A percentile compares a stretch with the other conserved stretches of the same genome.
Evolutionary conservation across 2,797 vertebrate species (phyloP).

Genomic region (Steatocranus sp.): DNA sequence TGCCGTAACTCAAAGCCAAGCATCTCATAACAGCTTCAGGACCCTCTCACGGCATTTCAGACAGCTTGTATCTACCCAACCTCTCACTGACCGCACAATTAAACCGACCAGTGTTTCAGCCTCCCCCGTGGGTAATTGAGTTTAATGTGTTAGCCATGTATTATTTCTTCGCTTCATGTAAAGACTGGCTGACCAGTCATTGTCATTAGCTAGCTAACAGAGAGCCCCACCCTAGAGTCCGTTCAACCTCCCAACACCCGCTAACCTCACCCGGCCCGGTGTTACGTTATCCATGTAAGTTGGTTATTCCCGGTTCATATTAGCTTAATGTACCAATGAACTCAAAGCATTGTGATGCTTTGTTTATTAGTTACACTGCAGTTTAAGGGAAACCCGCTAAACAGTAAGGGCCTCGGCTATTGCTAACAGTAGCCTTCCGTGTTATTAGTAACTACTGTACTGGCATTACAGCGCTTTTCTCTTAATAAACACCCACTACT

Average conservation of each 20-base stretch:
- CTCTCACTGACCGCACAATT: neutral
- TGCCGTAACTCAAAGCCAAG: neutral
- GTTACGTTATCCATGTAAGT: neutral
- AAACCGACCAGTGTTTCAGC: neutral
- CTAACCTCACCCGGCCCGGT: neutral
- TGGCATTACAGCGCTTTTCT: neutral
- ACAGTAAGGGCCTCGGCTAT: neutral
- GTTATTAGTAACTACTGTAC: neutral
- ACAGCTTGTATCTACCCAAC: neutral
- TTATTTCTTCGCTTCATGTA: neutral
- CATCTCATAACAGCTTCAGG: neutral
- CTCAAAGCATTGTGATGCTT: neutral
- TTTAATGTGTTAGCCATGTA: neutral
- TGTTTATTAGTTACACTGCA: neutral
- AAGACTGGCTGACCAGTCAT: neutral
- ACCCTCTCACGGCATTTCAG: neutral
- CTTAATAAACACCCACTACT: neutral
- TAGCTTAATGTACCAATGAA: fast-evolving
- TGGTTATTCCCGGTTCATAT: fast-evolving
- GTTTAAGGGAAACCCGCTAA: neutral
- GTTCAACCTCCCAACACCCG: neutral
- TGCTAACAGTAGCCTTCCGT: constrained; percentile 32
- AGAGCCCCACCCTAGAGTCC: constrained; percentile 59
- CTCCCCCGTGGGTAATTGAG: neutral
- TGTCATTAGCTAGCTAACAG: constrained; percentile 1